Percentiles rank a stretch among this genome's conserved stretches.
phyloP scores from a whole-genome alignment of 2,113 vertebrate genomes.

The Oreochromis spilurus region DNA sequence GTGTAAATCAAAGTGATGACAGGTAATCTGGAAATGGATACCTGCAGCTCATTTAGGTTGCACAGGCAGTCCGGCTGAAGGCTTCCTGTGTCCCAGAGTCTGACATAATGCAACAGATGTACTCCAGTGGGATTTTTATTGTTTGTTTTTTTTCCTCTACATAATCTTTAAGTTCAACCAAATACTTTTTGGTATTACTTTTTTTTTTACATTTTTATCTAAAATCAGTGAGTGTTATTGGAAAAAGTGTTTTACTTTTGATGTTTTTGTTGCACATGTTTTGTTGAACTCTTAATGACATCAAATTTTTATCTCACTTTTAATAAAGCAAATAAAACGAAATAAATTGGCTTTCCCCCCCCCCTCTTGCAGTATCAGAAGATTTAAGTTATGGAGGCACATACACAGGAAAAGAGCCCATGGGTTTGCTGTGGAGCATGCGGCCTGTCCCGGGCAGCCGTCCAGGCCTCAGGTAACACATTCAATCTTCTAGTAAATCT shows the following conservation, averaged over 20 bases:
- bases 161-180: background rate
- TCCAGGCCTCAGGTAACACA: slow-evolving; percentile 58
- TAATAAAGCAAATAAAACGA: background rate
- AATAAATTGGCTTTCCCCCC: background rate
- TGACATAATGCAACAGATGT: background rate
- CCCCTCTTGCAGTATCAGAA: slow-evolving; percentile 41
- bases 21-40: background rate
- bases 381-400: slow-evolving; percentile 69
- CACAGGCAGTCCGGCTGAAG: background rate
- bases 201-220: background rate
- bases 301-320: background rate
- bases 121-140: background rate
- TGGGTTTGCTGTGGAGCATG: slow-evolving; percentile 76
- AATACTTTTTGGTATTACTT: background rate
- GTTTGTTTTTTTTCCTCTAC: background rate
- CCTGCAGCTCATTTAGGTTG: background rate
- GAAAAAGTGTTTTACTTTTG: background rate
- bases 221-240: background rate
- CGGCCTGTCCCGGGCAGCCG: slow-evolving; percentile 62
- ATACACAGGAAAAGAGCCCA: slow-evolving; percentile 64
- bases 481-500: background rate
- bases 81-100: background rate
- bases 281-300: background rate
- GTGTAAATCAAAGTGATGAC: background rate
- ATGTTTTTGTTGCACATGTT: background rate